Base-by-base conservation (phyloP, 2,888 invertebrate genomes). In the Crematogaster levior region DNA sequence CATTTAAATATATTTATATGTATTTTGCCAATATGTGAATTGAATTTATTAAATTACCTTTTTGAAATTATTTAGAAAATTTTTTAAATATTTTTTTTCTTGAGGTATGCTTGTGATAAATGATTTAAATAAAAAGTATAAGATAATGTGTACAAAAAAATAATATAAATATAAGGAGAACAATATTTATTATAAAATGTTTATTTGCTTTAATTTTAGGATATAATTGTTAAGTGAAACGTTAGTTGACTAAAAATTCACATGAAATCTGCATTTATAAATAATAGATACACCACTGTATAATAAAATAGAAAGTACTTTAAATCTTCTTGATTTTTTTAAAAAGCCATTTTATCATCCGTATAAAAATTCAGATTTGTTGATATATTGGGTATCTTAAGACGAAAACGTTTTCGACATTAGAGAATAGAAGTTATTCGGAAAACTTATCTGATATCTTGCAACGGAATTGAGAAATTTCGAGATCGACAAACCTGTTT, bases 401-500 rank as follows among this genome's bases (percentile, higher is more conserved):
- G n/a, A 48, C 5, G n/a, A 6, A 77, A 43, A 30, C 40, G 21
- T 74, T 61, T 18, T 65, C 27, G 40, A 53, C 6, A 40, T 66
- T 6, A n/a, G n/a, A n/a, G n/a, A 21, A 1, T n/a, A 77, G 68
- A 77, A 53, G 56, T 77, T 77, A 66, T 53, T 68, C 40, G 34
- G n/a, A 12, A 18, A 75, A 51, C 51, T 75, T 21, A 37, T 37
- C 37, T 48, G 51, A 65, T 65, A 48, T 56, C 43, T 77, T 15
- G 12, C 40, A 30, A 53, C 27, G 12, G 2, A 30, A 53, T 24
- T 18, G 30, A 56, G 68, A 77, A 53, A 77, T 77, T 68, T 77
- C 53, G 40, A 53, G 53, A 77, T 63, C 74, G 48, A 48, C 63
- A 53, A 68, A 68, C 43, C 40, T 77, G 53, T 77, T 77, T 77